phyloP scores from a whole-genome alignment of 1,140 invertebrate species.

The Brachionus paranguensis region DNA sequence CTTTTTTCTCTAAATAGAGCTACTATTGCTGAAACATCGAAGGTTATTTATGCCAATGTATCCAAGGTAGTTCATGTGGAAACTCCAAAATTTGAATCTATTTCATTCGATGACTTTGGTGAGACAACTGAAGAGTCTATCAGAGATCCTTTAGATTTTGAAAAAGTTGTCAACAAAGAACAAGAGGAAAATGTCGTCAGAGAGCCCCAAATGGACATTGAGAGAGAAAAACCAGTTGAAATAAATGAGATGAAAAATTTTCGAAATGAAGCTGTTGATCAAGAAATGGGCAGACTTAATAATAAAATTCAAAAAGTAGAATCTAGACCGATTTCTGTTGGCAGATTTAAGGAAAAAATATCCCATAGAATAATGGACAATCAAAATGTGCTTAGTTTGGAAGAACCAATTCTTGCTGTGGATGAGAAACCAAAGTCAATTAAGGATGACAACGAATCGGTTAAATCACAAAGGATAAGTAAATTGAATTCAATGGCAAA shows the following conservation, averaged over 20 bases:
- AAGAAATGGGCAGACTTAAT: neutral
- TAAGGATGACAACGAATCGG: neutral
- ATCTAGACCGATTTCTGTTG: neutral
- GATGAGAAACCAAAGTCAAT: neutral
- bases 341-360: neutral
- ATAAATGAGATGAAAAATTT: neutral
- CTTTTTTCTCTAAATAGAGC: neutral
- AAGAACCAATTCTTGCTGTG: neutral
- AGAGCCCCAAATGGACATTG: neutral
- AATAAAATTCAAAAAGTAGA: neutral
- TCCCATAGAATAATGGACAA: neutral
- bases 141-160: neutral
- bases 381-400: neutral
- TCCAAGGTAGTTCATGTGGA: neutral
- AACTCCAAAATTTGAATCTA: neutral
- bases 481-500: neutral
- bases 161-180: neutral
- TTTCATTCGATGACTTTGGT: neutral
- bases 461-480: neutral
- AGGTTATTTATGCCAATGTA: conserved; percentile 12
- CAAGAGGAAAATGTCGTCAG: neutral
- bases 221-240: neutral
- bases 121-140: neutral
- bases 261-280: neutral
- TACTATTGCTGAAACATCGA: neutral